Percentiles rank a stretch among this genome's conserved stretches.
Evolutionary conservation across 2,888 invertebrate species (phyloP).

Genomic region (Autographa pulchrina): DNA sequence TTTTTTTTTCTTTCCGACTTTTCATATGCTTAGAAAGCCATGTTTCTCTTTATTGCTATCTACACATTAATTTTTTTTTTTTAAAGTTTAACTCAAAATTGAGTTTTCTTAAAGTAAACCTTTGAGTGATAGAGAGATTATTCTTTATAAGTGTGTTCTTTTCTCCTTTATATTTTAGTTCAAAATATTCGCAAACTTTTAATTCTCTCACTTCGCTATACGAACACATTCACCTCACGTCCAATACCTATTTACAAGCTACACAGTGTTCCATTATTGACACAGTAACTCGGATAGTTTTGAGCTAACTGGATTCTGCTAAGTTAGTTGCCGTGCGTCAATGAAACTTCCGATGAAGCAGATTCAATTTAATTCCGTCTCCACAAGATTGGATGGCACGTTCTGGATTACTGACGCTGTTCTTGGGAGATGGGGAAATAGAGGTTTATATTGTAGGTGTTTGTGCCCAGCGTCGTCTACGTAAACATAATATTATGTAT

Average conservation of each 20-base stretch:
- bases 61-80: no score
- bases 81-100: no score
- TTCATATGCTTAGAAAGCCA: no score
- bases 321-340: constrained; percentile 34
- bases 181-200: no score
- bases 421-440: not conserved
- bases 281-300: constrained; percentile 21
- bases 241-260: not conserved
- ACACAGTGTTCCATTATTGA: constrained; percentile 23
- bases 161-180: no score
- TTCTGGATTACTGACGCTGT: constrained; percentile 16
- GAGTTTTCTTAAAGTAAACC: no score
- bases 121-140: no score
- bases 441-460: not conserved
- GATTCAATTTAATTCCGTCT: constrained; percentile 38
- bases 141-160: no score
- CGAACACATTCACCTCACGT: not conserved
- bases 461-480: not conserved
- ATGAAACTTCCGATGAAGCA: constrained; percentile 45
- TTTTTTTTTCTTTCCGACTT: no score
- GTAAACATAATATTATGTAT: no score
- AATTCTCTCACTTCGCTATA: no score
- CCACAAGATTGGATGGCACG: constrained; percentile 34
- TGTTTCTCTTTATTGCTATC: no score
- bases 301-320: constrained; percentile 37